A percentile compares a stretch with the other conserved stretches of the same genome.
These are phyloP conservation scores for Hyla sarda DNA, from an alignment of 2,113 vertebrate species.

Conservation along the genomic window DNA sequence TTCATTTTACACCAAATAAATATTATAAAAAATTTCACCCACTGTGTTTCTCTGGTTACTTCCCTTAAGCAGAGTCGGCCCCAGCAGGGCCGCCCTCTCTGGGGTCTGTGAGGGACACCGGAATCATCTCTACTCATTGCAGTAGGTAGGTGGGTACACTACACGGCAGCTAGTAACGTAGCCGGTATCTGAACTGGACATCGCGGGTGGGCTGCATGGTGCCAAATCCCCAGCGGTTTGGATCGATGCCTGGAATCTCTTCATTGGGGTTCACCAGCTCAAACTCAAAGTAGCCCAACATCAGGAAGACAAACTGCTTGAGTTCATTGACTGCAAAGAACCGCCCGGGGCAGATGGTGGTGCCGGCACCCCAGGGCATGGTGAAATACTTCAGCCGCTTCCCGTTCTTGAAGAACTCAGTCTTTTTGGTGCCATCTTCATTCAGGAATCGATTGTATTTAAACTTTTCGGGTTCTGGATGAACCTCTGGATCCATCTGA, in stretches of 20 bases:
- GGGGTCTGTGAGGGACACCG: too few relatives aligned
- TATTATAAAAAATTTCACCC: too few relatives aligned
- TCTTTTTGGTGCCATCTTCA: slow-evolving; percentile 77
- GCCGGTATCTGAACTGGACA: slow-evolving; percentile 80
- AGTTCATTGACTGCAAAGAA: slow-evolving; percentile 88
- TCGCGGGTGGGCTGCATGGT: slow-evolving; percentile 79
- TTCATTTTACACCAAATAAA: too few relatives aligned
- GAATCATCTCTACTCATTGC: too few relatives aligned
- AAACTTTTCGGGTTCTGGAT: slow-evolving; percentile 80
- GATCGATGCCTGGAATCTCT: slow-evolving; percentile 76
- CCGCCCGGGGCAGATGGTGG: slow-evolving; percentile 86
- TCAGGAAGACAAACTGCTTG: slow-evolving; percentile 87
- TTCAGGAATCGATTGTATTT: slow-evolving; percentile 86
- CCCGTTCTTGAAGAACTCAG: slow-evolving; percentile 85
- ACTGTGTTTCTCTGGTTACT: too few relatives aligned
- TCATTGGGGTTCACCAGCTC: slow-evolving; percentile 77
- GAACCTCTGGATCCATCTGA: slow-evolving; percentile 86
- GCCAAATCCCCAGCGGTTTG: slow-evolving; percentile 85
- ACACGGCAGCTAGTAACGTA: slow-evolving; percentile 58
- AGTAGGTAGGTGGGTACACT: too few relatives aligned
- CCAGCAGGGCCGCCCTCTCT: too few relatives aligned
- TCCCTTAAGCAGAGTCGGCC: too few relatives aligned
- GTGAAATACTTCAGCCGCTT: slow-evolving; percentile 84
- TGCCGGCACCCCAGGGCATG: slow-evolving; percentile 91
- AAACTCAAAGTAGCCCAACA: slow-evolving; percentile 86